phyloP scores from a whole-genome alignment of 2,888 invertebrate species.

The Drosophila borealis region DNA sequence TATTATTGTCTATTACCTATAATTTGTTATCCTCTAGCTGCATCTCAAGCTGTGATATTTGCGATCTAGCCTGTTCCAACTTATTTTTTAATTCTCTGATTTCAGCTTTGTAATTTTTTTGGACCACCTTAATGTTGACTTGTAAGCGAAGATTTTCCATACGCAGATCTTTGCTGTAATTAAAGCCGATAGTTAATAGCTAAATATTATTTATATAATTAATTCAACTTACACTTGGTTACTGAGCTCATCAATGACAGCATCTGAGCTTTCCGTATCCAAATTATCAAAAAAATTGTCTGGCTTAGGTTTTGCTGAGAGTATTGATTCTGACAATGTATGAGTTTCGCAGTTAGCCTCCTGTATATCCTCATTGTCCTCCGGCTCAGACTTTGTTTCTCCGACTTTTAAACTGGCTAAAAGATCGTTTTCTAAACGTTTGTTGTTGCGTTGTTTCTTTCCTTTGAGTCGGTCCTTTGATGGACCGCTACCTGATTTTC shows the following conservation, averaged over 20 bases:
- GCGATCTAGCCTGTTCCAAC: background rate
- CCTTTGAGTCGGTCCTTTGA: background rate
- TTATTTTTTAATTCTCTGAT: background rate
- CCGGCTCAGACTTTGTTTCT: background rate
- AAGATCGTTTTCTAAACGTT: background rate
- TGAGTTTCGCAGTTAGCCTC: no score
- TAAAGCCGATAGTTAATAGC: background rate
- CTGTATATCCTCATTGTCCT: background rate
- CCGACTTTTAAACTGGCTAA: background rate
- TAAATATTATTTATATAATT: background rate
- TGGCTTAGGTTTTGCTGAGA: background rate
- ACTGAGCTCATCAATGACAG: conserved; percentile 33
- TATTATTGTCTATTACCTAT: no score
- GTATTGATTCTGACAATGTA: no score
- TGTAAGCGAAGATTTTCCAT: conserved; percentile 11
- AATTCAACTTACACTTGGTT: conserved; percentile 27
- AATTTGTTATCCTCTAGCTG: background rate
- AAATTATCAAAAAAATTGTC: background rate
- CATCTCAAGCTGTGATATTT: conserved; percentile 7
- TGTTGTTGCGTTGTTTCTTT: background rate
- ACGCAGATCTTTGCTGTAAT: conserved; percentile 23
- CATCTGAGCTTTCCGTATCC: conserved; percentile 29
- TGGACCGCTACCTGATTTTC: no score
- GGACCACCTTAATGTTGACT: conserved; percentile 24
- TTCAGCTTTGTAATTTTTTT: conserved; percentile 8